Evolutionary conservation across 2,113 vertebrate species (phyloP), one percentile per base, ranked within the genome.

Genomic region (Sylvilagus bachmani): DNA sequence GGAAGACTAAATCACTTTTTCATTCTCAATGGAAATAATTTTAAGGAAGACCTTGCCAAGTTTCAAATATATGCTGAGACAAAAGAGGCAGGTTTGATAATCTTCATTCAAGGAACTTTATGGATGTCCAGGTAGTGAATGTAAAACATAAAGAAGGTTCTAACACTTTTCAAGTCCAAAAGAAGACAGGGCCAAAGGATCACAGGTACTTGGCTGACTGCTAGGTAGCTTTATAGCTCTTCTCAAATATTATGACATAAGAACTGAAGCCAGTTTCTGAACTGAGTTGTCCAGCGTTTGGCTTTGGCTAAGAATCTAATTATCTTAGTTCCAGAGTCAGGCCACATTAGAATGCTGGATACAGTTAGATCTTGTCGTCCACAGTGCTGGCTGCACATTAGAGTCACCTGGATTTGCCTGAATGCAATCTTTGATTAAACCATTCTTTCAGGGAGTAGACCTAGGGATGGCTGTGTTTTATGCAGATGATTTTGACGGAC

Each of bases 171-270:
- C 61, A 91, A 89, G 53, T 93, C 51, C 49, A 93, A 38, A 61
- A 82, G 7, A n/a, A 90, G 55, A 80, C n/a, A 91, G 25, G 62
- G 92, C 53, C 82, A 78, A 90, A 83, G 55, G 73, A 91, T 96
- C 71, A 55, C 27, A 92, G 58, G 36, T 92, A 64, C 69, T 31
- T 91, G 90, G 74, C 17, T 85, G 67, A 95, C 13, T 62, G 82
- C 91, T 12, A 79, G 74, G 33, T 51, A 82, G 58, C 12, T 74
- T 84, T 69, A 70, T 49, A 82, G 31, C 10, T 84, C 90, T 51
- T 93, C 73, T 86, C 58, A 93, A 95, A 95, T 94, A 96, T 89
- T 89, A 86, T 91, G 78, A 86, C 44, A 49, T 83, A 92, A 94
- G 44, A 87, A 90, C 31, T 58, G 67, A 94, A 87, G 58, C 33